These are phyloP conservation scores for Sebastes nivosus DNA, from an alignment of 2,797 vertebrate species.

Conservation along the genomic window DNA sequence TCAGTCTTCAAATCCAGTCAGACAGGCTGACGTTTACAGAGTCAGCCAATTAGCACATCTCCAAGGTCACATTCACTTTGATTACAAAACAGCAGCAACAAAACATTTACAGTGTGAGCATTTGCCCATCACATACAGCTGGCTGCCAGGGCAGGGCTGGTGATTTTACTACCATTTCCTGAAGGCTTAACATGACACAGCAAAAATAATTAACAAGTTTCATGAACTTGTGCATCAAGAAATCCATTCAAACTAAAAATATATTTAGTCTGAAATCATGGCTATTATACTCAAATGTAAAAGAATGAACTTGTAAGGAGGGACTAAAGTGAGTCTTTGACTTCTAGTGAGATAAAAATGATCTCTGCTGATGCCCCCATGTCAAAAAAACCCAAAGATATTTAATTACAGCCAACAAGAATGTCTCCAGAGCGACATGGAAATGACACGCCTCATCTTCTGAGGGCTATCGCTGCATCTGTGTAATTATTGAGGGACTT, in stretches of 20 bases:
- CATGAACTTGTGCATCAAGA: neutral
- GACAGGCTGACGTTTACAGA: neutral
- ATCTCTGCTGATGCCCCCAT: neutral
- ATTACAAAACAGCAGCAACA: neutral
- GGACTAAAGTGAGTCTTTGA: neutral
- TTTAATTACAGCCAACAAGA: slow-evolving; percentile 29
- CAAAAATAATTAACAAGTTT: neutral
- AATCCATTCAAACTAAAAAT: neutral
- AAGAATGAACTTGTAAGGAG: neutral
- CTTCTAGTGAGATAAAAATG: neutral
- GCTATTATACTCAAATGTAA: neutral
- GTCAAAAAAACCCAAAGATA: slow-evolving; percentile 1
- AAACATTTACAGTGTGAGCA: neutral
- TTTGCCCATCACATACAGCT: neutral
- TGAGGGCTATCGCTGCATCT: slow-evolving; percentile 10
- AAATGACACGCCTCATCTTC: neutral
- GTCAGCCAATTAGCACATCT: slow-evolving; percentile 17
- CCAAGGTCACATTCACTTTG: slow-evolving; percentile 8
- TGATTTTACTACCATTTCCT: neutral
- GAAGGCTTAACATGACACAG: neutral
- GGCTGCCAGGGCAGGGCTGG: neutral
- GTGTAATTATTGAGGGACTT: slow-evolving; percentile 29
- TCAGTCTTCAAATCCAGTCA: neutral
- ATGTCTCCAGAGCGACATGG: neutral
- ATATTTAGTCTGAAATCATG: neutral